phyloP scores from a whole-genome alignment of 2,113 vertebrate genomes.

The Nycticryphes semicollaris region DNA sequence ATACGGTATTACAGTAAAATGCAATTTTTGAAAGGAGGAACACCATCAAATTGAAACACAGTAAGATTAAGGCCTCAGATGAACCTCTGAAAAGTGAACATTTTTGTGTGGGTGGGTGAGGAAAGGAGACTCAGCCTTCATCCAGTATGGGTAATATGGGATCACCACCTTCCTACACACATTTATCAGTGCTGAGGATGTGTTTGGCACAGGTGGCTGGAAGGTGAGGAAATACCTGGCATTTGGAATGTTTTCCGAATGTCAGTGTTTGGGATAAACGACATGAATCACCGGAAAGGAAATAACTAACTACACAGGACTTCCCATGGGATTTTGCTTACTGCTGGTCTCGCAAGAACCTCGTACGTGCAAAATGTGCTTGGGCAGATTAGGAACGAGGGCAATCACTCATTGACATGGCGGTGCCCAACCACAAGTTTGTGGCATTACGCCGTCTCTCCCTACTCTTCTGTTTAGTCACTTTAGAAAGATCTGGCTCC shows the following conservation, averaged over 20 bases:
- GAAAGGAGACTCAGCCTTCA: constrained; percentile 29
- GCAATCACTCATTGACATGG: neutral
- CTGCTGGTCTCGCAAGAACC: constrained; percentile 18
- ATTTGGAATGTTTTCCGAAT: constrained; percentile 44
- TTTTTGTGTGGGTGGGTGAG: constrained; percentile 55
- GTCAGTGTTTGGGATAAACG: constrained; percentile 45
- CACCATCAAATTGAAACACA: rapidly evolving
- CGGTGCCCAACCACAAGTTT: neutral
- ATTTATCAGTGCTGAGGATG: constrained; percentile 15
- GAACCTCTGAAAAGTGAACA: constrained; percentile 18
- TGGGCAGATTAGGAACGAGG: neutral
- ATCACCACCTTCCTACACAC: constrained; percentile 40
- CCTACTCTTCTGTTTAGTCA: neutral
- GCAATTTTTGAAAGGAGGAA: neutral
- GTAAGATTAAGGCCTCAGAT: constrained; percentile 13
- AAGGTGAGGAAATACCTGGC: constrained; percentile 62
- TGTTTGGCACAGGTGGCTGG: constrained; percentile 52
- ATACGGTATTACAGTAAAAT: neutral
- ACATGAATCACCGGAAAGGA: constrained; percentile 60
- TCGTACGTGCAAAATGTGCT: constrained; percentile 36
- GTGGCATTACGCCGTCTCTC: neutral
- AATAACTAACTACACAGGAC: constrained; percentile 34
- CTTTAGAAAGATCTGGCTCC: neutral
- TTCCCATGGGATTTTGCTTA: constrained; percentile 57
- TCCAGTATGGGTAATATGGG: neutral